Conservation (phyloP, 2,888 invertebrate species). For the Therioaphis trifolii region DNA sequence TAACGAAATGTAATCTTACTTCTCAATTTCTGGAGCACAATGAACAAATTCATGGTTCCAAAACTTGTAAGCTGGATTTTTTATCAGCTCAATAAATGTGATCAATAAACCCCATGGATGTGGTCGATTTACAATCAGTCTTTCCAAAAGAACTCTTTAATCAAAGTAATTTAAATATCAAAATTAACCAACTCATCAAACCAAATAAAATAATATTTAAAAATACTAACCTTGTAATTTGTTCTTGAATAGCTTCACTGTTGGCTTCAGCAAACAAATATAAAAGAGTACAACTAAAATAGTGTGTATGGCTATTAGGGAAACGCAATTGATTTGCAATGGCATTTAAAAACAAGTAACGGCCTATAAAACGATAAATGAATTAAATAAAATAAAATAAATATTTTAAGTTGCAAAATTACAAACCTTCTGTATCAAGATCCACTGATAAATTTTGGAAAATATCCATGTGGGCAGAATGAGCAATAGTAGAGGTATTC, state of each 20-base stretch:
- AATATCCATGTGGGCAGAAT: conserved; percentile 99
- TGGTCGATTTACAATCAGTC: conserved; percentile 97
- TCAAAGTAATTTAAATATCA: conserved; percentile 65
- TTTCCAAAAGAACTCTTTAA: conserved; percentile 86
- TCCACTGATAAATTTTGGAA: conserved; percentile 99
- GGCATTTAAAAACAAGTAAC: conserved; percentile 97
- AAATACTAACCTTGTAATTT: conserved; percentile 77
- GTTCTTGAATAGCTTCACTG: conserved; percentile 97
- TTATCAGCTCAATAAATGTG: conserved; percentile 98
- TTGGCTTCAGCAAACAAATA: conserved; percentile 98
- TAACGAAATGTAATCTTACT: conserved; percentile 75
- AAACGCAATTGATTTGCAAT: conserved; percentile 98
- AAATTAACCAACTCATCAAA: conserved; percentile 50
- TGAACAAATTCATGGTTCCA: conserved; percentile 99
- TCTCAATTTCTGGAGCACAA: conserved; percentile 99
- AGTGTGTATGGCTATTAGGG: conserved; percentile 99
- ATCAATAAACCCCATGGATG: conserved; percentile 99
- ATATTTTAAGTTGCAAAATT: conserved; percentile 67
- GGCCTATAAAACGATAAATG: conserved; percentile 67
- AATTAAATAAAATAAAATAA: conserved; percentile 63
- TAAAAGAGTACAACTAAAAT: conserved; percentile 97
- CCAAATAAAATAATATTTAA: neutral
- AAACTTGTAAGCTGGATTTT: conserved; percentile 98
- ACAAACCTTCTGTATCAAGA: conserved; percentile 91
- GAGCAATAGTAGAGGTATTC: conserved; percentile 97